A percentile compares a stretch with the other conserved stretches of the same genome.
phyloP scores from a whole-genome alignment of 92 coral and sea anemone species.

The Paramuricea clavata region DNA sequence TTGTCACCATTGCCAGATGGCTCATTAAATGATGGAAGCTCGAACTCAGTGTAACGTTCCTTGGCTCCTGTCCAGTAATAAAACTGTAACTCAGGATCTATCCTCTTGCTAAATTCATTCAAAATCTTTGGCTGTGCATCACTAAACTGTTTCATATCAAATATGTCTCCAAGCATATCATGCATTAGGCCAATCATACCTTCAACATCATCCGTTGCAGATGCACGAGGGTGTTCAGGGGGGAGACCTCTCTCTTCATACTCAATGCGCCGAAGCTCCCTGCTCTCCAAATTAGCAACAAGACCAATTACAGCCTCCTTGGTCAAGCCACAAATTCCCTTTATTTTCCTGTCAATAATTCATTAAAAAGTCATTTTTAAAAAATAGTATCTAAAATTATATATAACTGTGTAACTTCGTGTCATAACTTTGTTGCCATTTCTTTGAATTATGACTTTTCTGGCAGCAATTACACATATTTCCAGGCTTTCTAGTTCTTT shows the following conservation, averaged over 20 bases:
- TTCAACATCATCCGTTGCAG: slow-evolving; percentile 76
- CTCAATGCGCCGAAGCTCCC: slow-evolving; percentile 59
- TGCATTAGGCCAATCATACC: slow-evolving; percentile 68
- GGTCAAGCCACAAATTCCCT: slow-evolving; percentile 73
- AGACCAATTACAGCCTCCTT: slow-evolving; percentile 68
- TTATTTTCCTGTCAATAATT: slow-evolving; percentile 53
- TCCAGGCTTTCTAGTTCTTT: too few relatives aligned
- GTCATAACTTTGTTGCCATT: too few relatives aligned
- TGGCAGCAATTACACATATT: too few relatives aligned
- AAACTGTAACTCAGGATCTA: slow-evolving; percentile 60
- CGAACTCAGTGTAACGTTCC: slow-evolving; percentile 67
- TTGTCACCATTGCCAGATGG: slow-evolving; percentile 55
- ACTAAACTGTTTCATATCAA: slow-evolving; percentile 68
- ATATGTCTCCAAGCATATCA: slow-evolving; percentile 69
- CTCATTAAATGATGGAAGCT: slow-evolving; percentile 62
- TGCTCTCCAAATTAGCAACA: slow-evolving; percentile 71
- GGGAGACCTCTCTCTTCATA: slow-evolving; percentile 61
- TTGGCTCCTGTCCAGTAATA: slow-evolving; percentile 74
- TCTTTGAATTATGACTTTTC: too few relatives aligned
- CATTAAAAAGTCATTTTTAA: not conserved
- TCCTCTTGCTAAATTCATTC: slow-evolving; percentile 68
- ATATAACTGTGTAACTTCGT: too few relatives aligned
- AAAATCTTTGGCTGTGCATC: slow-evolving; percentile 69
- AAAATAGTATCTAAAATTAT: too few relatives aligned
- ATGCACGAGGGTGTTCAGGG: slow-evolving; percentile 76